phyloP scores from a whole-genome alignment of 1,140 invertebrate species.

The Drosophila lowei region DNA sequence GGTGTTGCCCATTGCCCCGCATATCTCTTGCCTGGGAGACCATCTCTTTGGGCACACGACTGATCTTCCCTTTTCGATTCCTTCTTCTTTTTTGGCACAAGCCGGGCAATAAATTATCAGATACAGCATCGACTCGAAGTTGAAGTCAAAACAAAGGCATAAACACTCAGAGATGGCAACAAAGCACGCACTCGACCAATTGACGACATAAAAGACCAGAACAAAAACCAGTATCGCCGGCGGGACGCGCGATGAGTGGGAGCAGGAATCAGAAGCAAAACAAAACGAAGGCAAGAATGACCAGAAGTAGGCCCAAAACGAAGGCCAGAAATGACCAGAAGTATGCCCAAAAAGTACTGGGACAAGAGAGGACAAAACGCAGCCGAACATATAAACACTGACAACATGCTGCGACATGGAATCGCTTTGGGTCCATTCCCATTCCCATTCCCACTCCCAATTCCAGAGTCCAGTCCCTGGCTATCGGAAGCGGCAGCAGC shows the following conservation, averaged over 20 bases:
- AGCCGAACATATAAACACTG: conserved; percentile 63
- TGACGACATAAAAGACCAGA: conserved; percentile 69
- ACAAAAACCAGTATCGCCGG: conserved; percentile 26
- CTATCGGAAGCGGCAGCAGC: conserved; percentile 63
- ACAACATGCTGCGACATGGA: conserved; percentile 69
- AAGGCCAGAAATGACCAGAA: conserved; percentile 62
- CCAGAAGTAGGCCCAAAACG: conserved; percentile 33
- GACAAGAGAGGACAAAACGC: conserved; percentile 45
- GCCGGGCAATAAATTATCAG: conserved; percentile 76
- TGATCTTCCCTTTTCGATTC: conserved; percentile 43
- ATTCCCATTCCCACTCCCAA: background rate
- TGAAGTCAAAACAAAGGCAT: conserved; percentile 67
- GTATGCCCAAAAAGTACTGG: conserved; percentile 49
- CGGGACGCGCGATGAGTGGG: conserved; percentile 6
- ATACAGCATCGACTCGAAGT: conserved; percentile 34
- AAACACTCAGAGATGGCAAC: conserved; percentile 65
- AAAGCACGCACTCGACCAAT: conserved; percentile 71
- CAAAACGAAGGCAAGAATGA: conserved; percentile 4
- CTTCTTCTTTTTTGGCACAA: conserved; percentile 60
- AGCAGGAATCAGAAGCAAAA: conserved; percentile 33
- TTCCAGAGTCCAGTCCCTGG: conserved; percentile 6
- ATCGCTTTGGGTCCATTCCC: conserved; percentile 12
- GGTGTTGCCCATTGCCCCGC: conserved; percentile 61
- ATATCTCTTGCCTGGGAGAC: conserved; percentile 27
- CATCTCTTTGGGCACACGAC: conserved; percentile 52